Evolutionary conservation across 1,140 invertebrate genomes (phyloP), one percentile per base, ranked within the genome.

Genomic region (Tetraneura akinire): DNA sequence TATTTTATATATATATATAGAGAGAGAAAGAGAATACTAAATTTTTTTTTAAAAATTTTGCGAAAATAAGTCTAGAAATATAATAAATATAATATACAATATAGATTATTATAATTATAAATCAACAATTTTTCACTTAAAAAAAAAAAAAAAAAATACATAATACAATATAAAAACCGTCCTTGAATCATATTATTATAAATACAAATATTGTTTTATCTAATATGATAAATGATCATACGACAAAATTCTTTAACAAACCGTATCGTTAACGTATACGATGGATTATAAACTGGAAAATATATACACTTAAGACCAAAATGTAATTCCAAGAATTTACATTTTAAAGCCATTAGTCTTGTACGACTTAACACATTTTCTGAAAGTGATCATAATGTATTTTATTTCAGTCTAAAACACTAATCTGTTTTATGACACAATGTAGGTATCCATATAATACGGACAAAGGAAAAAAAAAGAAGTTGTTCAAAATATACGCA

Each of bases 271-370:
- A 45, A 47, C 21, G 1, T 14, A 45, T 13, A n/a, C 37, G 18
- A 37, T 11, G 51, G 51, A 66, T 2, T 66, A 45, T 42, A 42
- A 66, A 66, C 32, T 45, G 21, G 32, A 42, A 42, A 45, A 42
- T 66, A 68, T 42, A 42, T 8, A 47, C 23, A 29, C 16, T 51
- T 71, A 71, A 51, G 16, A 71, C 23, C 45, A 29, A 51, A 71
- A 71, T 71, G 10, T 51, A 29, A 71, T 51, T 51, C 23, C 16
- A 18, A 71, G 23, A 32, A 71, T 71, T 71, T 71, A 18, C 66
- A 70, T 70, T 29, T 70, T 29, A 70, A 70, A 18, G 6, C 21
- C 21, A 68, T 68, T 68, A 68, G 64, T 68, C 13, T 47, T 68
- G 42, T 26, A 47, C 16, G 68, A 51, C 47, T n/a, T 51, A 32